Evolutionary conservation across 2,113 vertebrate species (phyloP), one percentile per base, ranked within the genome.

Genomic region (Gobiocypris rarus): DNA sequence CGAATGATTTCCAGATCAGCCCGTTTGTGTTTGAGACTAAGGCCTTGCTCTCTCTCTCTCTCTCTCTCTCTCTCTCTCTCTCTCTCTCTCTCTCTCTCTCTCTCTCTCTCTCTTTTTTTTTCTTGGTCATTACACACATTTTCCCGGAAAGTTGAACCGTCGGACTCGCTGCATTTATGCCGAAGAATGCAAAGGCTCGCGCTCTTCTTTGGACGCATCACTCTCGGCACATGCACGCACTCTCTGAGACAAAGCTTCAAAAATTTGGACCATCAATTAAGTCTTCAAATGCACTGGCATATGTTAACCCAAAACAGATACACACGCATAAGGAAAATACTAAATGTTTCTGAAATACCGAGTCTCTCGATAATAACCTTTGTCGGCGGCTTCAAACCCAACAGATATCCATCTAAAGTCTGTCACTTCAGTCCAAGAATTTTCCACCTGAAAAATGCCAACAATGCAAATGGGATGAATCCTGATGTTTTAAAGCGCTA

Each of bases 141-240:
- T 87, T 87, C 86, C 81, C 84, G 84, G 86, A 87, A 87, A 85
- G 81, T 70, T 81, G 73, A 85, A 83, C 75, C 75, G 73, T 75
- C 45, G 50, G 70, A 19, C 48, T 79, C 75, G 48, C 61, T 54
- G 77, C 74, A 81, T 75, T 87, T 83, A 83, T 67, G 56, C 69
- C 70, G 65, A 59, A 71, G 79, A 70, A 80, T 83, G 65, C 24
- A 58, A 41, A 83, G 34, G 17, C 76, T 74, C 70, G 43, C 26
- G 70, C 70, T 28, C 70, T 24, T 50, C 41, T 48, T 7, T 50
- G 34, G 67, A 41, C 8, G 0, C 67, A 41, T 70, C 34, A 34
- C 67, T 41, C 67, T 22, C 19, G 4, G 67, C 34, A 70, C 67
- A n/a, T 67, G 63, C 28, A 67, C 63, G 61, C 28, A 15, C 15